Conservation (phyloP, 2,113 vertebrate genomes). For the Miniopterus natalensis region DNA sequence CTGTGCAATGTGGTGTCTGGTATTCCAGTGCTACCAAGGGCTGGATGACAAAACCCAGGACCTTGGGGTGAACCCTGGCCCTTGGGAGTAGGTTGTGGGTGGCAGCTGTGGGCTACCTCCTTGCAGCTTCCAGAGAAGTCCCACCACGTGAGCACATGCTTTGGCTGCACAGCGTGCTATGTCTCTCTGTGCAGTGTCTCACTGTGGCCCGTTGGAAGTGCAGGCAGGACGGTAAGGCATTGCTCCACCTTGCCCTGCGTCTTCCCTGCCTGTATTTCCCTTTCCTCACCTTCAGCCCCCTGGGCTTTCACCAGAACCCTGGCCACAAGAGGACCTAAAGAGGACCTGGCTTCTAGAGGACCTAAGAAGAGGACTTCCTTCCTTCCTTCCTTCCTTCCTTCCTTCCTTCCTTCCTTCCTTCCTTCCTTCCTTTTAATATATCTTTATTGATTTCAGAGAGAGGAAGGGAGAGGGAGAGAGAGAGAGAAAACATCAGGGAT, state of each 20-base stretch:
- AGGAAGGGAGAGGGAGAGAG: no score
- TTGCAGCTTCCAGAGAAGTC: background rate
- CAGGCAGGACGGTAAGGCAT: background rate
- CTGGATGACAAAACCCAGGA: background rate
- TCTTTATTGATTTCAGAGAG: no score
- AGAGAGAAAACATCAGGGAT: no score
- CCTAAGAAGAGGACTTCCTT: background rate
- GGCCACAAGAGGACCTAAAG: background rate
- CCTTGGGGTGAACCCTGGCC: background rate
- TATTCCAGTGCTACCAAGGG: background rate
- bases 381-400: no score
- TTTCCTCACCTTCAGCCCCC: background rate
- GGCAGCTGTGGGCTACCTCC: background rate
- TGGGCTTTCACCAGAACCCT: background rate
- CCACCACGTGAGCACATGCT: fast-evolving
- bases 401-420: no score
- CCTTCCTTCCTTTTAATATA: no score
- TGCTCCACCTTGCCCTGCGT: no score
- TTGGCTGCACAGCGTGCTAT: no score
- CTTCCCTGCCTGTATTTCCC: background rate
- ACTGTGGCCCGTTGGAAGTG: background rate
- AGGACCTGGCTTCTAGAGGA: background rate
- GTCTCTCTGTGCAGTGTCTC: background rate
- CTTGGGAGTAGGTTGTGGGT: background rate
- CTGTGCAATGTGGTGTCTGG: background rate